Conservation (phyloP, 92 coral and sea anemone genomes). For the Palythoa caribaeorum region DNA sequence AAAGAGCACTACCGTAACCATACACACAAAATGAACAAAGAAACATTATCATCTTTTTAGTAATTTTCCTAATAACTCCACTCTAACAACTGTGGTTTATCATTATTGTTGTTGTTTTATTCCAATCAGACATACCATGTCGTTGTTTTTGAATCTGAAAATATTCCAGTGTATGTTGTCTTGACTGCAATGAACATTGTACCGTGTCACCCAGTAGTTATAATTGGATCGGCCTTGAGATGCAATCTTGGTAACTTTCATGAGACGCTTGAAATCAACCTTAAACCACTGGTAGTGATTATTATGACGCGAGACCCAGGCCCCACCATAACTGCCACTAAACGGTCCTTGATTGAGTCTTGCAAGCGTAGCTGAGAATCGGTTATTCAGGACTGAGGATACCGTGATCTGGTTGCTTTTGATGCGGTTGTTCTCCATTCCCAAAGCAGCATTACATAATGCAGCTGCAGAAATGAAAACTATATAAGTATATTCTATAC, state of each 20-base stretch:
- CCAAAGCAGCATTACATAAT: constrained; percentile 21
- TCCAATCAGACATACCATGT: constrained; percentile 61
- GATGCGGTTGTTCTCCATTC: constrained; percentile 33
- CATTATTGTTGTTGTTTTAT: background rate
- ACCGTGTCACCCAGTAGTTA: constrained; percentile 71
- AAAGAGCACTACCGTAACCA: too few species aligned
- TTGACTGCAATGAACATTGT: constrained; percentile 65
- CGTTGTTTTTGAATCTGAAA: constrained; percentile 70
- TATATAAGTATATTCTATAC: background rate
- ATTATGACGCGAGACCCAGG: constrained; percentile 79
- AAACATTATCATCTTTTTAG: too few species aligned
- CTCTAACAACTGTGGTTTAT: too few species aligned
- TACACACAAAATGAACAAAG: too few species aligned
- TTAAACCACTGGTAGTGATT: constrained; percentile 84
- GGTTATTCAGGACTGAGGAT: constrained; percentile 1
- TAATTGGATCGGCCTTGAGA: constrained; percentile 81
- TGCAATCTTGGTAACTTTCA: constrained; percentile 70
- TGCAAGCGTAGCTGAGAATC: constrained; percentile 45
- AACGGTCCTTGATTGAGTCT: constrained; percentile 64
- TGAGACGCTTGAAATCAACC: constrained; percentile 77
- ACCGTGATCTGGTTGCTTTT: constrained; percentile 32
- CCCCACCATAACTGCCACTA: constrained; percentile 74
- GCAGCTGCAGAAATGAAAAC: background rate
- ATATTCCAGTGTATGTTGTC: constrained; percentile 78
- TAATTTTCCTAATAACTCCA: too few species aligned